Conservation (phyloP, 2,797 vertebrate genomes). For the Ctenopoma kingsleyae region DNA sequence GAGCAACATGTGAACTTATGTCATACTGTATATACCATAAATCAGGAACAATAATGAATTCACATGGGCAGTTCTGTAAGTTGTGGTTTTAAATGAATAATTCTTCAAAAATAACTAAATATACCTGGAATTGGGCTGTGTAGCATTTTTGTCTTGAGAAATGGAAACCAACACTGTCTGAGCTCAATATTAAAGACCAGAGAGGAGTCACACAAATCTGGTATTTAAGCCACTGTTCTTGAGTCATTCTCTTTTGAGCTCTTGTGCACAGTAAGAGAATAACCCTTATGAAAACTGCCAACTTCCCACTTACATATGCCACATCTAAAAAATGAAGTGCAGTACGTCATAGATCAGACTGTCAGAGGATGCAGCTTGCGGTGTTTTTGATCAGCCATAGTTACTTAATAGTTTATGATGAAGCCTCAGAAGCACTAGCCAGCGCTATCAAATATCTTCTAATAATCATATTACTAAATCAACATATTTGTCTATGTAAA, state of each 20-base stretch:
- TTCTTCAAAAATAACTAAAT: conserved; percentile 36
- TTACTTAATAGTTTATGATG: conserved; percentile 40
- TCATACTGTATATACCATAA: conserved; percentile 12
- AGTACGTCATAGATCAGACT: conserved; percentile 47
- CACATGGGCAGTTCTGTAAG: conserved; percentile 37
- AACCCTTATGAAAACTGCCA: conserved; percentile 48
- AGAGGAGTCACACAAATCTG: conserved; percentile 31
- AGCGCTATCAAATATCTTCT: conserved; percentile 25
- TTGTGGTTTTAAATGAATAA: conserved; percentile 38
- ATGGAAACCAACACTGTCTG: conserved; percentile 13
- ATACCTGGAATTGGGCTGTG: conserved; percentile 42
- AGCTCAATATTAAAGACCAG: conserved; percentile 30
- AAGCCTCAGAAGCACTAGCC: conserved; percentile 26
- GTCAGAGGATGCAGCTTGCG: conserved; percentile 40
- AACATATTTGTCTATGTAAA: conserved; percentile 39
- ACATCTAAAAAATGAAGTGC: conserved; percentile 49
- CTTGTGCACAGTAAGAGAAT: conserved; percentile 32
- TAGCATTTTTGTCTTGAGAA: conserved; percentile 10
- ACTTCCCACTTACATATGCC: conserved; percentile 46
- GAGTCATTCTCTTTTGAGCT: conserved; percentile 42
- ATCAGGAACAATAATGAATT: conserved; percentile 51
- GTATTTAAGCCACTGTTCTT: conserved; percentile 39
- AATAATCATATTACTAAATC: conserved; percentile 42
- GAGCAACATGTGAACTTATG: too few relatives aligned
- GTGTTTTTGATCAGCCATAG: conserved; percentile 43